Evolutionary conservation across 2,888 invertebrate genomes (phyloP).

Genomic region (Hipparchia semele): DNA sequence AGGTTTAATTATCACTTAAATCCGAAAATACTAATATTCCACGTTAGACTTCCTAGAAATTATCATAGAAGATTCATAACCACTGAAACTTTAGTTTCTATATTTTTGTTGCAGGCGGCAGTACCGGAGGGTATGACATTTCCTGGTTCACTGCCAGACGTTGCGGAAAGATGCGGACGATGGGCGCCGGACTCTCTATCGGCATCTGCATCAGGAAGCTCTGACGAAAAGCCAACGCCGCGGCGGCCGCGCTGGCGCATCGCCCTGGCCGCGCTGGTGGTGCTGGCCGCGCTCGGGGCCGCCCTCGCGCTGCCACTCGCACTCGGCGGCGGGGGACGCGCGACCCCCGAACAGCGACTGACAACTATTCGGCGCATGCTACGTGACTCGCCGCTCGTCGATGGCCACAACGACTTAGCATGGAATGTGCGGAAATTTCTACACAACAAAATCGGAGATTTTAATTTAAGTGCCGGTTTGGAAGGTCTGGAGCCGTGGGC

Average conservation of each 20-base stretch:
- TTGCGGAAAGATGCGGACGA: constrained; percentile 79
- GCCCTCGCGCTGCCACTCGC: constrained; percentile 84
- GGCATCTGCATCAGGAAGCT: constrained; percentile 77
- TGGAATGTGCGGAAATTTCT: constrained; percentile 95
- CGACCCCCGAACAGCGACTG: constrained; percentile 85
- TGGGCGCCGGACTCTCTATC: constrained; percentile 79
- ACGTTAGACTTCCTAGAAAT: no score
- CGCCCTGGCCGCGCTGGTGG: constrained; percentile 83
- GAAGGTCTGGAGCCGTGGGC: constrained; percentile 91
- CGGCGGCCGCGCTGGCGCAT: constrained; percentile 82
- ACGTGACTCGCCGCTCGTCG: constrained; percentile 87
- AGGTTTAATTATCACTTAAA: no score
- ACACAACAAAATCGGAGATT: constrained; percentile 88
- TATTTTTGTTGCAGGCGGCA: constrained; percentile 67
- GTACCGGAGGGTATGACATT: constrained; percentile 80
- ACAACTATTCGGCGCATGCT: constrained; percentile 86
- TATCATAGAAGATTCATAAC: no score
- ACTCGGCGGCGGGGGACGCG: constrained; percentile 74
- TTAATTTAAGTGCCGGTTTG: constrained; percentile 86
- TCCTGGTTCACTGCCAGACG: constrained; percentile 79
- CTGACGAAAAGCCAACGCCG: constrained; percentile 76
- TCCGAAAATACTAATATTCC: no score
- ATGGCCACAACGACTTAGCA: constrained; percentile 94
- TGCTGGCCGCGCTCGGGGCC: constrained; percentile 83
- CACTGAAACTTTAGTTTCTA: background rate